Conservation (phyloP, 2,113 vertebrate species). For the Phalacrocorax pelagicus region DNA sequence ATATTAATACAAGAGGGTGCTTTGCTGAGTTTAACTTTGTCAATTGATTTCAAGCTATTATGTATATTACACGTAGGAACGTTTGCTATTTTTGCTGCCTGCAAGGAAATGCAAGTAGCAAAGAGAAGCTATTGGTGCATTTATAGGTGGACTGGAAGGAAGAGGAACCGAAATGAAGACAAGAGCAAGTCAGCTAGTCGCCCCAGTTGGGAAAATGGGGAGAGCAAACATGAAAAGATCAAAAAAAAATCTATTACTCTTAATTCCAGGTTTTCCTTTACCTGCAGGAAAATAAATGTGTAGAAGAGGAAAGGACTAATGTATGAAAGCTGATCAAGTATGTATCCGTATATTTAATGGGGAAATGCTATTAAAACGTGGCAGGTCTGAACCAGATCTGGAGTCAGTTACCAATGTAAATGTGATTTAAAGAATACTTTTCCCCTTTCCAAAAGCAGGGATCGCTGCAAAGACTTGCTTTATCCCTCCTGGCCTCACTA, state of each 20-base stretch:
- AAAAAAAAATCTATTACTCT: background rate
- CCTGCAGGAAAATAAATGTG: background rate
- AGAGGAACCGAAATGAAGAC: background rate
- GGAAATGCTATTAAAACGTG: background rate
- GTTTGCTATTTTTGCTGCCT: background rate
- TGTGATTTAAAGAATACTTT: background rate
- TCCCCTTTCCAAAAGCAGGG: background rate
- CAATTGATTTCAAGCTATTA: background rate
- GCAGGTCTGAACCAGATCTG: background rate
- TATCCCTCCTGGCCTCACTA: background rate
- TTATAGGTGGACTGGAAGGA: background rate
- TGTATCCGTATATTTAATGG: background rate
- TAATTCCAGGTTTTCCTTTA: background rate
- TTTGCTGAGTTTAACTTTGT: background rate
- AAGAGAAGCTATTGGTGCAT: background rate
- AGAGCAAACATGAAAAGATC: background rate
- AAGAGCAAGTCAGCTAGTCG: background rate
- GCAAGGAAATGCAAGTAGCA: background rate
- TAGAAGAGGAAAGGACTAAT: background rate
- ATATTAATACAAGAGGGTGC: conserved; percentile 18
- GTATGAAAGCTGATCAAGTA: background rate
- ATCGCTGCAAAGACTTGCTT: background rate
- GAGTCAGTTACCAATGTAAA: background rate
- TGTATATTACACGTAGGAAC: background rate
- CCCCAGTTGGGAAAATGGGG: background rate